Base-by-base conservation (phyloP, 1,140 invertebrate genomes). In the Cydia strobilella region DNA sequence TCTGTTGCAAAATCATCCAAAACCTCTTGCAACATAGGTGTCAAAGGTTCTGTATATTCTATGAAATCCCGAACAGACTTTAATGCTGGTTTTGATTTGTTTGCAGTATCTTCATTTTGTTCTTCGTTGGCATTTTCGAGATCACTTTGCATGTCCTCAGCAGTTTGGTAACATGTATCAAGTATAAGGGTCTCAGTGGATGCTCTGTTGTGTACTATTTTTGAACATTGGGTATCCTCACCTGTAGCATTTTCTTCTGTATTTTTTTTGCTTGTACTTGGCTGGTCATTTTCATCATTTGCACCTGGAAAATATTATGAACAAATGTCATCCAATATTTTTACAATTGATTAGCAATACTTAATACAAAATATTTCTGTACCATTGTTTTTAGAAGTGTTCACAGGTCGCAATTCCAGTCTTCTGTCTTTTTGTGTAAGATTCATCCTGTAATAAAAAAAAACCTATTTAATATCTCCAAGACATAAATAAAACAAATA, bases 151-250 rank as follows among this genome's bases (percentile, higher is more conserved):
- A 87, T 82, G 59, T 90, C 89, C 74, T 89, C 87, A 72, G 80
- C 84, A 72, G 80, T 85, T 77, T 90, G 80, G 79, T 88, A 87
- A 76, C 85, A 89, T 39, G 76, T 81, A 54, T 88, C 87, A 74
- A 90, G 75, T 48, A 91, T 80, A 72, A 89, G 72, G 77, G 88
- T 91, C 20, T 92, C 90, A 79, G 83, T 84, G 39, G 90, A 91
- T 76, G 83, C 83, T 84, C 88, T 90, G 76, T 79, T 77, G 82
- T 78, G 74, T 35, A 76, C 25, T 78, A 81, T 76, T 76, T 86
- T 80, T 80, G 84, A 83, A 84, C 73, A 76, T 75, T 79, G 80
- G 74, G 66, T 74, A 72, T 82, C 80, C 87, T 90, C 89, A 91
- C 85, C 89, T 90, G 86, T 54, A 54, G 42, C 54, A 74, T 80